Conservation (phyloP, 2,888 invertebrate species). For the Cerastis rubricosa region DNA sequence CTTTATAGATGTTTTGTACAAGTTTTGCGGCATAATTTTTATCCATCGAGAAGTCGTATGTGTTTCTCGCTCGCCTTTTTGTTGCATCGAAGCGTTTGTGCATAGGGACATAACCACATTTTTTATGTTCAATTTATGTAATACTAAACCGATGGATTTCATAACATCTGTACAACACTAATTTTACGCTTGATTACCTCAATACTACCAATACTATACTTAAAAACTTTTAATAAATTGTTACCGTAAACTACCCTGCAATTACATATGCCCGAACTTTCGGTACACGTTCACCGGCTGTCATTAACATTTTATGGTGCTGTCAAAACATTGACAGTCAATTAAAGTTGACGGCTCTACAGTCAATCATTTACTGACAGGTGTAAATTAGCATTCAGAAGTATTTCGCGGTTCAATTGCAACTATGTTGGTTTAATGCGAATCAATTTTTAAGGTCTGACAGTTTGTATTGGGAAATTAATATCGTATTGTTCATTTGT, state of each 20-base stretch:
- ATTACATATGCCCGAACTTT: conserved; percentile 53
- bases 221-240: conserved; percentile 37
- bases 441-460: conserved; percentile 36
- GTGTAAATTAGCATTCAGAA: conserved; percentile 61
- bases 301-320: conserved; percentile 62
- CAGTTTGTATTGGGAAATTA: conserved; percentile 44
- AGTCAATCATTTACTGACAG: conserved; percentile 68
- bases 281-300: conserved; percentile 60
- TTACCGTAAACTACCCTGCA: conserved; percentile 48
- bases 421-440: conserved; percentile 14
- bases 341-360: conserved; percentile 65
- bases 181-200: conserved; percentile 43
- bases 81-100: too few species aligned
- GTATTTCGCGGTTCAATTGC: conserved; percentile 52
- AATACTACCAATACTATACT: conserved; percentile 6
- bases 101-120: neutral
- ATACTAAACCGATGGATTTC: neutral
- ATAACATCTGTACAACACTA: conserved; percentile 5
- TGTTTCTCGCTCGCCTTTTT: too few species aligned
- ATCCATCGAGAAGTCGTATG: too few species aligned
- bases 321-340: conserved; percentile 68
- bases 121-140: neutral
- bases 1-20: neutral
- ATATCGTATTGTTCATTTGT: conserved; percentile 20
- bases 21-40: neutral